Conservation (phyloP, 2,113 vertebrate genomes). For the Rissa tridactyla region DNA sequence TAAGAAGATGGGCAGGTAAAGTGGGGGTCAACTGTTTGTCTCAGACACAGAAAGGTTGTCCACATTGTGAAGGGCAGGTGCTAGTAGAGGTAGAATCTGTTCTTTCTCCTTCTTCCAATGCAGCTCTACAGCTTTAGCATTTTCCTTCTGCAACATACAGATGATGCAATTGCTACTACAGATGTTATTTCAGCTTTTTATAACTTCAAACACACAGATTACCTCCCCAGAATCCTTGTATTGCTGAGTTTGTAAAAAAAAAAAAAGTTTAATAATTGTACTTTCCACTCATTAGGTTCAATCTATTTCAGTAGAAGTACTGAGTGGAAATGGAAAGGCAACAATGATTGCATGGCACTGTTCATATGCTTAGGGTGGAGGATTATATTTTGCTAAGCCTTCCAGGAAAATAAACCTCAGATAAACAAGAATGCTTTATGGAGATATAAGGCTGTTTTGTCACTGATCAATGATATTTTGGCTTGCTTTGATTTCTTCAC, state of each 20-base stretch:
- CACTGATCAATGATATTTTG: not conserved
- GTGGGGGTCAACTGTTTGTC: fast-evolving
- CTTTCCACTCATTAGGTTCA: not conserved
- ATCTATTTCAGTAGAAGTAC: not conserved
- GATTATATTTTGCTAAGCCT: not conserved
- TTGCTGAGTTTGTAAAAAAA: not conserved
- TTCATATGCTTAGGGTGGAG: not conserved
- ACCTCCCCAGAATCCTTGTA: not conserved
- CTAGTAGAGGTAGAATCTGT: not conserved
- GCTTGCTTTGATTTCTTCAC: not conserved
- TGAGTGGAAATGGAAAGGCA: not conserved
- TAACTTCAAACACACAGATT: not conserved
- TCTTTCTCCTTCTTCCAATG: not conserved
- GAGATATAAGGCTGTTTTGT: not conserved
- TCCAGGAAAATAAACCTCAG: not conserved
- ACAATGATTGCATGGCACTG: not conserved
- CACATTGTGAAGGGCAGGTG: not conserved
- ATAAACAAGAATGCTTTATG: not conserved
- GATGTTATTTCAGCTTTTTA: not conserved
- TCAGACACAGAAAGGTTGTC: not conserved
- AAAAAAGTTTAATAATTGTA: not conserved
- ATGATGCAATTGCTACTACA: not conserved
- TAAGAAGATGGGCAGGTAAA: not conserved
- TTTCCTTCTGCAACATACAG: not conserved
- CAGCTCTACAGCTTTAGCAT: not conserved